Evolutionary conservation across 2,888 invertebrate species (phyloP).

Genomic region (Listrodromus nycthemerus): DNA sequence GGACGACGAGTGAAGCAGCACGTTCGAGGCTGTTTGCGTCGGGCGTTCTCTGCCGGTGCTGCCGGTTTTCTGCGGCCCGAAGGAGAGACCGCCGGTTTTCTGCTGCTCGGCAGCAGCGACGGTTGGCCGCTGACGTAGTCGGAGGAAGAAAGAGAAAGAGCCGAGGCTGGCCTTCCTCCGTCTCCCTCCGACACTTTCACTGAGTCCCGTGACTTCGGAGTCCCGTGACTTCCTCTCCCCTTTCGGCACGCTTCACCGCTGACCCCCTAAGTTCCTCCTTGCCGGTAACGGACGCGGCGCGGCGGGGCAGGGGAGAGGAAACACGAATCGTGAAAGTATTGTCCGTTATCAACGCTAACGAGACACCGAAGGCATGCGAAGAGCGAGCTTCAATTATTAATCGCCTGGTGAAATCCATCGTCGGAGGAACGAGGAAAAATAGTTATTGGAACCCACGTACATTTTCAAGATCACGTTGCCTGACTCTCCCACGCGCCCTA

Average conservation of each 20-base stretch:
- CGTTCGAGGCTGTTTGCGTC: conserved; percentile 66
- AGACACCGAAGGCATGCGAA: conserved; percentile 14
- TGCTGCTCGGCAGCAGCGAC: neutral
- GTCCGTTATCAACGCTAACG: conserved; percentile 34
- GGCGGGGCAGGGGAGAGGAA: neutral
- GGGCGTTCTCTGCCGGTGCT: conserved; percentile 25
- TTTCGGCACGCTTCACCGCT: conserved; percentile 61
- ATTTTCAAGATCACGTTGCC: conserved; percentile 69
- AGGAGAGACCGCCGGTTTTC: conserved; percentile 22
- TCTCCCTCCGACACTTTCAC: conserved; percentile 79
- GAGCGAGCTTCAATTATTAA: conserved; percentile 57
- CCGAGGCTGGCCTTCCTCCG: conserved; percentile 70
- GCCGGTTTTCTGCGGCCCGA: conserved; percentile 31
- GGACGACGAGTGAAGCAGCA: conserved; percentile 14
- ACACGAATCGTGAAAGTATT: conserved; percentile 60
- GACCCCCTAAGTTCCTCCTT: conserved; percentile 57
- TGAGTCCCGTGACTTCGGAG: conserved; percentile 77
- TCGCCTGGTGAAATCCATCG: conserved; percentile 40
- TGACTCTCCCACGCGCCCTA: conserved; percentile 1
- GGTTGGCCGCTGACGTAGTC: conserved; percentile 39
- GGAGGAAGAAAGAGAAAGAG: conserved; percentile 69
- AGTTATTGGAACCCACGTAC: conserved; percentile 50
- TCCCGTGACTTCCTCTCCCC: conserved; percentile 75
- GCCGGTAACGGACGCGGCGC: conserved; percentile 52
- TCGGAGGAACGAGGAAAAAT: conserved; percentile 73